phyloP scores from a whole-genome alignment of 64 coral and sea anemone species.

The Platygyra sinensis region DNA sequence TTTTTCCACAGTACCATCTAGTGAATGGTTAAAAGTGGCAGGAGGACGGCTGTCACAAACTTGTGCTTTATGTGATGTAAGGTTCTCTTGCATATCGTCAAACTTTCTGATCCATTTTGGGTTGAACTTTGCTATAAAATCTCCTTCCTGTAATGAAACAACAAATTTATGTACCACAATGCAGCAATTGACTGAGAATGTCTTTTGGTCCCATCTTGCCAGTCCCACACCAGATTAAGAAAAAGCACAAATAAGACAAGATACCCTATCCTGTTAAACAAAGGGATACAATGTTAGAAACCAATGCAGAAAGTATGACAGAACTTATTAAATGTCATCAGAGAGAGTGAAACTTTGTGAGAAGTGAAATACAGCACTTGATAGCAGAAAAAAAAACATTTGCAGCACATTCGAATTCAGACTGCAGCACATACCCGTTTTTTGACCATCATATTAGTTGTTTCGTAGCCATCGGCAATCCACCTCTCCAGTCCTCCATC shows the following conservation, averaged over 20 bases:
- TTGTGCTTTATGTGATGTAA: constrained; percentile 53
- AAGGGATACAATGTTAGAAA: no score
- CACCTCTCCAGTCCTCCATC: constrained; percentile 88
- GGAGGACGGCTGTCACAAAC: constrained; percentile 69
- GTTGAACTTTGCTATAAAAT: constrained; percentile 62
- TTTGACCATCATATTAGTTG: constrained; percentile 64
- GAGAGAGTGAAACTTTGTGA: no score
- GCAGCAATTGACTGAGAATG: background rate
- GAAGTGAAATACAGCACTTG: no score
- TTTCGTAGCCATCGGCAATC: constrained; percentile 72
- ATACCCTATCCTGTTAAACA: no score
- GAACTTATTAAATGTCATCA: no score
- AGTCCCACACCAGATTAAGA: no score
- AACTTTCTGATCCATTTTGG: constrained; percentile 53
- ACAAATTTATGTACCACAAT: background rate
- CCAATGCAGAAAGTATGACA: no score
- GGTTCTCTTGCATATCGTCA: constrained; percentile 83
- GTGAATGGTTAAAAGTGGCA: background rate
- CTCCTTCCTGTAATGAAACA: constrained; percentile 53
- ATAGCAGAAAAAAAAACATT: no score
- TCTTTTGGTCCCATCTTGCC: no score
- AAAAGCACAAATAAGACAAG: no score
- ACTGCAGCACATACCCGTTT: constrained; percentile 39
- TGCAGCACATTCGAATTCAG: no score
- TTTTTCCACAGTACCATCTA: constrained; percentile 30